phyloP scores from a whole-genome alignment of 2,797 vertebrate genomes.

The Clarias platycephalus region DNA sequence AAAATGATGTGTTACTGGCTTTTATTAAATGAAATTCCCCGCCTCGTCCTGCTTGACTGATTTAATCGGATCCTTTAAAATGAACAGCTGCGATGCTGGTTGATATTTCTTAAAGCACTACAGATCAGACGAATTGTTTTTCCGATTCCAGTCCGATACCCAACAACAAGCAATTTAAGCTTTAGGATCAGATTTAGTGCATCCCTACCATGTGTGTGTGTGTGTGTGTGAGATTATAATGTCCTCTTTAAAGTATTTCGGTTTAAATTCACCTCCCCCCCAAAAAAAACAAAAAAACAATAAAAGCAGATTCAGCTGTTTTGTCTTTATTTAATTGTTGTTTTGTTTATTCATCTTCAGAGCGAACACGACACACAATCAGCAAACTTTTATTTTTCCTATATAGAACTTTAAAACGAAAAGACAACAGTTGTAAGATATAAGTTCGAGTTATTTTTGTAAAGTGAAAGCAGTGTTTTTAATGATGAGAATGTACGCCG shows the following conservation, averaged over 20 bases:
- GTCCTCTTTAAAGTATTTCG: background rate
- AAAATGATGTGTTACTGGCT: background rate
- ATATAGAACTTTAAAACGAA: conserved; percentile 56
- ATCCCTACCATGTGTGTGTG: background rate
- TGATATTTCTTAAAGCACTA: background rate
- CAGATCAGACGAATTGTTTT: background rate
- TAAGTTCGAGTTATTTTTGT: conserved; percentile 80
- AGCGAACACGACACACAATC: background rate
- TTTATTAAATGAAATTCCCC: background rate
- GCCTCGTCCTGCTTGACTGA: background rate
- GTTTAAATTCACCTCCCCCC: background rate
- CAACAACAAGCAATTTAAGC: background rate
- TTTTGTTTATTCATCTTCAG: background rate
- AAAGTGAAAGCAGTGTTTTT: conserved; percentile 74
- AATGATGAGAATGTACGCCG: conserved; percentile 73
- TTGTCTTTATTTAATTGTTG: conserved; percentile 9
- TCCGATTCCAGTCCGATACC: background rate
- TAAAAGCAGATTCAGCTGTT: background rate
- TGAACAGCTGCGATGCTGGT: background rate
- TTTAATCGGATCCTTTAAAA: background rate
- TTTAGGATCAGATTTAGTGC: conserved; percentile 6
- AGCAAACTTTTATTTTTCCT: conserved; percentile 66
- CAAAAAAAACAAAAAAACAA: background rate
- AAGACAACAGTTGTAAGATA: conserved; percentile 67
- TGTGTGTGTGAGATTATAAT: background rate